phyloP scores from a whole-genome alignment of 2,888 invertebrate species.

The Ichneumoninae sp. region DNA sequence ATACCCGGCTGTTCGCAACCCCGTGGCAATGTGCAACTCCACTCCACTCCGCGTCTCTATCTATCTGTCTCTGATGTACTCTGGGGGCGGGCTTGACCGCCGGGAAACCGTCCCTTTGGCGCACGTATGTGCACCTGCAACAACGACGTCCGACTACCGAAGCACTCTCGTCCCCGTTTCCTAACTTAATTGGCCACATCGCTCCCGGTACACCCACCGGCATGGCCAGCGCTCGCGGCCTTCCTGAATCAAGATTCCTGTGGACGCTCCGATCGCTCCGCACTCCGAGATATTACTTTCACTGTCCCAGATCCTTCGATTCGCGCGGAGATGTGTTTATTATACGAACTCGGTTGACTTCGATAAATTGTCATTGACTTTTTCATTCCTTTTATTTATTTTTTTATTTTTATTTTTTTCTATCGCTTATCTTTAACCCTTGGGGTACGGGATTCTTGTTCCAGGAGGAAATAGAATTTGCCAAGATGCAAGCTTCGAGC shows the following conservation, averaged over 20 bases:
- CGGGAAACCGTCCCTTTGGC: neutral
- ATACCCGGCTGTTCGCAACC: conserved; percentile 34
- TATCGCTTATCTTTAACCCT: conserved; percentile 33
- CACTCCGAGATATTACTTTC: neutral
- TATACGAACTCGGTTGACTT: neutral
- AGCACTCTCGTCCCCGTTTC: conserved; percentile 15
- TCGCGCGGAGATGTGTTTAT: neutral
- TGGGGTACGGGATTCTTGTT: too few relatives aligned
- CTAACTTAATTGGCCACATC: conserved; percentile 53
- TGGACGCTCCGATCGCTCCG: neutral
- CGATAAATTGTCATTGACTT: neutral
- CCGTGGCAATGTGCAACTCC: conserved; percentile 2
- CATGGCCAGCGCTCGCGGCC: conserved; percentile 42
- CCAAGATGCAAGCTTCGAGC: too few relatives aligned
- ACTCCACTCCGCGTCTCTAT: conserved; percentile 10
- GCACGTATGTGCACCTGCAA: conserved; percentile 13
- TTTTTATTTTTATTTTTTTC: neutral
- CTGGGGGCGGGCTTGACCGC: conserved; percentile 21
- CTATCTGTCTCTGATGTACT: neutral
- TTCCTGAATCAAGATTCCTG: conserved; percentile 36
- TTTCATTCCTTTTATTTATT: neutral
- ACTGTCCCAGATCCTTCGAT: neutral
- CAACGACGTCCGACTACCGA: conserved; percentile 20
- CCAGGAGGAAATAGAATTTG: too few relatives aligned
- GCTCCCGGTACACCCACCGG: conserved; percentile 33